These are phyloP conservation scores for Chamaea fasciata DNA, from an alignment of 2,113 vertebrate genomes.

Conservation along the genomic window DNA sequence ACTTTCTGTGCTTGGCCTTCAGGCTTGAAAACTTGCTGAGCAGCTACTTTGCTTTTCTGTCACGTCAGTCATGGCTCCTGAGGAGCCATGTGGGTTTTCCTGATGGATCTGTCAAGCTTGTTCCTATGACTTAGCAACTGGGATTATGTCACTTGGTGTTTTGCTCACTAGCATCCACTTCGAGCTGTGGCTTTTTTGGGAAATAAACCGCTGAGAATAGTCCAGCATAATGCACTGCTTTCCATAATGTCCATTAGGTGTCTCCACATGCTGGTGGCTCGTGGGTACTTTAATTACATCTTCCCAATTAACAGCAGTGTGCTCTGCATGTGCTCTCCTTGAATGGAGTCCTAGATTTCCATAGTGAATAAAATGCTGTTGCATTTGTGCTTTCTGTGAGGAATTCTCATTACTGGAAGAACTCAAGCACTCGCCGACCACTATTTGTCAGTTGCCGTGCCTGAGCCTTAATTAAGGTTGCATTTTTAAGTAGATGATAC, in stretches of 20 bases:
- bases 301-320: background rate
- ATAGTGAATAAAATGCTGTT: background rate
- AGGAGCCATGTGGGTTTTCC: background rate
- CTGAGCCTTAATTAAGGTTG: constrained; percentile 52
- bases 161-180: background rate
- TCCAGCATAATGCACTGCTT: background rate
- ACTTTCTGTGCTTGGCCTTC: background rate
- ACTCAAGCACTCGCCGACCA: background rate
- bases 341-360: constrained; percentile 19
- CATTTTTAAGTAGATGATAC: constrained; percentile 18
- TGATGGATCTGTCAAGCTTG: background rate
- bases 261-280: background rate
- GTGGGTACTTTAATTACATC: constrained; percentile 14
- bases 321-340: background rate
- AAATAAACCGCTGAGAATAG: background rate
- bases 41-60: background rate
- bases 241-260: constrained; percentile 10
- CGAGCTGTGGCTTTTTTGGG: background rate
- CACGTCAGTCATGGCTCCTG: background rate
- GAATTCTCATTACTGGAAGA: background rate
- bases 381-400: background rate
- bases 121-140: background rate
- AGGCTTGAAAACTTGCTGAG: background rate
- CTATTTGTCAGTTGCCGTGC: background rate
- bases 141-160: background rate